Evolutionary conservation across 92 coral and sea anemone genomes (phyloP).

Genomic region (Bergia sp.): DNA sequence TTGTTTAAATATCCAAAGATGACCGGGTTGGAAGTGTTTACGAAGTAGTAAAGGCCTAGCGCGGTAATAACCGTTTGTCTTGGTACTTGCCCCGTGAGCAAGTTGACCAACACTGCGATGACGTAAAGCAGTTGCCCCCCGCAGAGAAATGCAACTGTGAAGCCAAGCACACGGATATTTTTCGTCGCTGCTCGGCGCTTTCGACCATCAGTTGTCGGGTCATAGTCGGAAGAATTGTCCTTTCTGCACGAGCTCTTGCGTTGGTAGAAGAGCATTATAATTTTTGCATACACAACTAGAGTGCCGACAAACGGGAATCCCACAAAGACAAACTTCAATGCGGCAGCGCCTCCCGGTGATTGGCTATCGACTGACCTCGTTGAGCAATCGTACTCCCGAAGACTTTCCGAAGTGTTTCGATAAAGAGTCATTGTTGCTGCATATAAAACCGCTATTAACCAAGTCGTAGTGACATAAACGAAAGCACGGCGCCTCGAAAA

Average conservation of each 20-base stretch:
- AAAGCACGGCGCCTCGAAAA: conserved; percentile 55
- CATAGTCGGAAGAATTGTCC: conserved; percentile 44
- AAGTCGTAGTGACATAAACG: conserved; percentile 40
- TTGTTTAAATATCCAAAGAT: conserved; percentile 75
- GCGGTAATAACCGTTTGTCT: conserved; percentile 53
- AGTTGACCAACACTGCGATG: conserved; percentile 46
- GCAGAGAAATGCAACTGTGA: conserved; percentile 53
- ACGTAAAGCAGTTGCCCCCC: conserved; percentile 65
- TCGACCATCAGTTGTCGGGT: conserved; percentile 69
- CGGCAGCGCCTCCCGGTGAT: conserved; percentile 66
- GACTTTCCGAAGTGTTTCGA: conserved; percentile 24
- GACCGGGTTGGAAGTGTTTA: conserved; percentile 58
- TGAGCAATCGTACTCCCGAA: conserved; percentile 57
- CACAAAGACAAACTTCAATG: conserved; percentile 63
- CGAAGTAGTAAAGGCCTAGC: conserved; percentile 54
- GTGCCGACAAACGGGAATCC: conserved; percentile 66
- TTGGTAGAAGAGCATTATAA: conserved; percentile 55
- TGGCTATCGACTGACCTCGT: conserved; percentile 16
- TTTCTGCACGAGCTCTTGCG: conserved; percentile 55
- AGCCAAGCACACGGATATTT: conserved; percentile 71
- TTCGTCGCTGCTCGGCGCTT: conserved; percentile 68
- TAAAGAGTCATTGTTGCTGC: conserved; percentile 56
- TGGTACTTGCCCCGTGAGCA: conserved; percentile 69
- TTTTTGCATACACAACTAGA: conserved; percentile 48
- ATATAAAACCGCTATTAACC: conserved; percentile 58